Percentiles rank a stretch among this genome's conserved stretches.
Conservation (phyloP, 64 coral and sea anemone species). For the Dendronephthya gigantea region DNA sequence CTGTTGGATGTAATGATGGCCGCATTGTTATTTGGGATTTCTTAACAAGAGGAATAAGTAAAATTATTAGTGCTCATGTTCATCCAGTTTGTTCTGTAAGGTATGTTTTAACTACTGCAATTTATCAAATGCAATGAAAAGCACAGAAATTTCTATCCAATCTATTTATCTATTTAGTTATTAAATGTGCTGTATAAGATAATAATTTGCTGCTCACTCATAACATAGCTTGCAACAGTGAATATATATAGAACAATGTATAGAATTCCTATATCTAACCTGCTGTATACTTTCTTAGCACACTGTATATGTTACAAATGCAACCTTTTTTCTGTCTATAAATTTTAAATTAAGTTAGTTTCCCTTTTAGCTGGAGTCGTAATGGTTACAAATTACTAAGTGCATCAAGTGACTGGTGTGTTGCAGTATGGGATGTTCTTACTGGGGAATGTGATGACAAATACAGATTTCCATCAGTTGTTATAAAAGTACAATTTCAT, state of each 20-base stretch:
- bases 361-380: slow-evolving; percentile 72
- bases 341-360: not conserved
- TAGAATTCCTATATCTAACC: no score
- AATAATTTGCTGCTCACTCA: no score
- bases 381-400: slow-evolving; percentile 93
- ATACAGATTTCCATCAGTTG: slow-evolving; percentile 89
- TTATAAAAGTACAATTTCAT: slow-evolving; percentile 98
- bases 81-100: slow-evolving; percentile 90
- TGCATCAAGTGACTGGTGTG: slow-evolving; percentile 92
- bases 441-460: slow-evolving; percentile 89
- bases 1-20: slow-evolving; percentile 98
- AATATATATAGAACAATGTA: no score
- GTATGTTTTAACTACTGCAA: slow-evolving; percentile 15
- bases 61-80: slow-evolving; percentile 96
- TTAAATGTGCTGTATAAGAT: no score
- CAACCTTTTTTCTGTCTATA: no score
- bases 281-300: no score
- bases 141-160: no score
- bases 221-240: no score
- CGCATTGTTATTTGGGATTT: slow-evolving; percentile 99
- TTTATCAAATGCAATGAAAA: no score
- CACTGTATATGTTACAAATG: no score
- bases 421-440: slow-evolving; percentile 90
- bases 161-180: no score
- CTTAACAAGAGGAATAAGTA: slow-evolving; percentile 87